A percentile compares a stretch with the other conserved stretches of the same genome.
Conservation (phyloP, 2,797 vertebrate genomes). For the Lindbergichthys nudifrons region DNA sequence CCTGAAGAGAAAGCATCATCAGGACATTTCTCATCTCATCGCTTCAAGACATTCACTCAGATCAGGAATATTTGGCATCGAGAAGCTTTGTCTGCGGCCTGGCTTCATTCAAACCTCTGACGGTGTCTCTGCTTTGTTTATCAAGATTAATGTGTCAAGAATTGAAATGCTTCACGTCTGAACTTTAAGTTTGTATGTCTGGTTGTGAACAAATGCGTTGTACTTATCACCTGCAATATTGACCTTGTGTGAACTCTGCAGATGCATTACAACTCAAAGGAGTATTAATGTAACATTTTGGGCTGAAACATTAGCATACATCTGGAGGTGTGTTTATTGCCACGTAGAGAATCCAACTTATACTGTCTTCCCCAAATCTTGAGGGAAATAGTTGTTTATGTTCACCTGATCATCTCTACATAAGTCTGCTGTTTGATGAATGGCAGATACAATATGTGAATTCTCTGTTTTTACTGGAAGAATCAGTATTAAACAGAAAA, state of each 20-base stretch:
- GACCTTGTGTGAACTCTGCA: background rate
- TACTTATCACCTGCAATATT: background rate
- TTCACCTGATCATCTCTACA: background rate
- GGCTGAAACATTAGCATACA: background rate
- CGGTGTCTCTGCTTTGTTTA: slow-evolving; percentile 20
- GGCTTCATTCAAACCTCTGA: slow-evolving; percentile 9
- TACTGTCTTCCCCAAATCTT: background rate
- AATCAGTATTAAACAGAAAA: background rate
- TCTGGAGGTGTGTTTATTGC: background rate
- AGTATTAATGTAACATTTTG: background rate
- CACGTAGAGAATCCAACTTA: background rate
- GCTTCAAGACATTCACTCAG: slow-evolving; percentile 9
- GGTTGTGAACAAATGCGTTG: background rate
- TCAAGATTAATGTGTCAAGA: background rate
- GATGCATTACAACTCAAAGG: background rate
- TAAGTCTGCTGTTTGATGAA: background rate
- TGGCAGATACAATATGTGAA: background rate
- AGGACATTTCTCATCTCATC: background rate
- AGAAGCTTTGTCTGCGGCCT: background rate
- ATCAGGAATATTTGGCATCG: slow-evolving; percentile 21
- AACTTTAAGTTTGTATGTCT: background rate
- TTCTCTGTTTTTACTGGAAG: background rate
- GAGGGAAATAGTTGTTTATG: background rate
- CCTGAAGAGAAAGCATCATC: background rate
- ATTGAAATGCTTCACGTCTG: background rate